Evolutionary conservation across 1,140 invertebrate species (phyloP).

Genomic region (Ephestia elutella): DNA sequence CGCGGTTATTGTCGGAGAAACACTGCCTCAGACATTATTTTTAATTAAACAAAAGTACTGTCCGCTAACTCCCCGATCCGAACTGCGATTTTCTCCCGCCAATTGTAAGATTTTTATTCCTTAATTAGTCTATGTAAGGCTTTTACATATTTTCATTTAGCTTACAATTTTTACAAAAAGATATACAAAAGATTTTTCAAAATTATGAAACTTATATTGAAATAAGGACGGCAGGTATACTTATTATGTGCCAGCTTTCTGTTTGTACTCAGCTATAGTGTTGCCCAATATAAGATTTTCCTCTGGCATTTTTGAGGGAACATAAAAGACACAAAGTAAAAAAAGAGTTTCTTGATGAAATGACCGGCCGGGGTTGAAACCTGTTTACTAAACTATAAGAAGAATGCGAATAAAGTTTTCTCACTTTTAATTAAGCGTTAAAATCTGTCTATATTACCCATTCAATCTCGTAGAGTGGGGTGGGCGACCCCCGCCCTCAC

Average conservation of each 20-base stretch:
- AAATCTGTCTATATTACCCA: conserved; percentile 56
- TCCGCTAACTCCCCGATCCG: conserved; percentile 39
- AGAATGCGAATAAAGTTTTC: not conserved
- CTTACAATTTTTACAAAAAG: too few species aligned
- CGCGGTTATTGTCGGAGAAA: conserved; percentile 69
- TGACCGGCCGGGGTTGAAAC: not conserved
- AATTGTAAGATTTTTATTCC: conserved; percentile 18
- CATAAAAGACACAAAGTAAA: too few species aligned
- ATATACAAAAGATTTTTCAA: too few species aligned
- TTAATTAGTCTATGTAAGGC: too few species aligned
- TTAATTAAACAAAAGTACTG: conserved; percentile 68
- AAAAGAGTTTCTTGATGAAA: too few species aligned
- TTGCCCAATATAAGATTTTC: too few species aligned
- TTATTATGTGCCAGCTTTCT: too few species aligned
- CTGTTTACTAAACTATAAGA: not conserved
- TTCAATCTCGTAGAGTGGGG: conserved; percentile 61
- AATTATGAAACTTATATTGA: too few species aligned
- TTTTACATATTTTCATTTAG: too few species aligned
- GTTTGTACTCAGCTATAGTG: too few species aligned
- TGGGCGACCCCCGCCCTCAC: conserved; percentile 26
- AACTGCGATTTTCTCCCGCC: conserved; percentile 29
- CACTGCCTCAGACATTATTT: conserved; percentile 67
- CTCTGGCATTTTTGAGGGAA: too few species aligned
- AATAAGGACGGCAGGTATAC: too few species aligned
- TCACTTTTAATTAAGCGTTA: conserved; percentile 15